Evolutionary conservation across 2,113 vertebrate species (phyloP), one percentile per base, ranked within the genome.

Genomic region (Octodon degus): DNA sequence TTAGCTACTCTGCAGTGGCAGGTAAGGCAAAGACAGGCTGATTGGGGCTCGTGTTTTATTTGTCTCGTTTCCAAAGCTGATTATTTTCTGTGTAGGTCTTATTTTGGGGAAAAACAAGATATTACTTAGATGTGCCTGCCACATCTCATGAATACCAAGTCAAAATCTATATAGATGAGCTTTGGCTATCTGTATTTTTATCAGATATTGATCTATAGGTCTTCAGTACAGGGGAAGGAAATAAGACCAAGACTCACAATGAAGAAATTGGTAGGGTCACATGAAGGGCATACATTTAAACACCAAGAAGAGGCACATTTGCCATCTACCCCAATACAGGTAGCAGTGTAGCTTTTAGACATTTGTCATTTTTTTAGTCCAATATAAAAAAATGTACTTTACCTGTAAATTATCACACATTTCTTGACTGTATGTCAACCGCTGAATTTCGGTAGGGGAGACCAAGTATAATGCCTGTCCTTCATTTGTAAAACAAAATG

Each of bases 351-450:
- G 65, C 12, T 94, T 96, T 90, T 58, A 82, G 40, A 90, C 32
- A 76, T 65, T 40, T 82, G 17, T 94, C 14, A 92, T 74, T 91
- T 3, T 92, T 86, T 63, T 14, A 72, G 2, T 90, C 20, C 37
- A 76, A 7, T 63, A 32, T 63, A 53, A 68, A 91, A 22, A 47
- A 93, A 85, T 50, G 47, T 55, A 20, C 5, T 34, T 95, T 95
- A 99, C 99, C 99, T 99, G 99, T 97, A 99, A 98, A 93, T 99
- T 99, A 98, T 99, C 99, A 97, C 99, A 99, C 99, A 99, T 99
- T 98, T 99, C 99, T 98, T 99, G 99, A 98, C 99, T 99, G 98
- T 99, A 99, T 0, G 99, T 99, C 96, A 99, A 98, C 96, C 99
- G 99, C 98, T 99, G 99, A 97, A 99, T 99, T 99, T 99, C 99